A percentile compares a stretch with the other conserved stretches of the same genome.
Evolutionary conservation across 2,113 vertebrate genomes (phyloP).

Genomic region (Ammodytes marinus): DNA sequence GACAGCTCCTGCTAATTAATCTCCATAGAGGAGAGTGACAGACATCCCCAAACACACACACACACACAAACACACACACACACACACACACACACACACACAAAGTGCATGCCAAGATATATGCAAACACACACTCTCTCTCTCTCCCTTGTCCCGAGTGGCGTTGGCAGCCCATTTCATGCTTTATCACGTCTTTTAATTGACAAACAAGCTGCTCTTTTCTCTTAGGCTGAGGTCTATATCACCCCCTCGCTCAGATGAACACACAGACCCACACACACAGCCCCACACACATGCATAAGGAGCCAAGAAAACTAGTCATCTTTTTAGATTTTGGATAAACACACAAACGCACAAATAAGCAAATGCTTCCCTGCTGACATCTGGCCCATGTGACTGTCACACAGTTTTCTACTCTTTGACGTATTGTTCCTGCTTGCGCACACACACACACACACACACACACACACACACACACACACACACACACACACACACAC

Average conservation of each 20-base stretch:
- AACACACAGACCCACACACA: constrained; percentile 33
- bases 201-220: constrained; percentile 90
- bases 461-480: constrained; percentile 9
- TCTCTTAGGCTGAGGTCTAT: constrained; percentile 89
- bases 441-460: constrained; percentile 9
- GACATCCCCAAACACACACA: constrained; percentile 74
- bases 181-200: constrained; percentile 91
- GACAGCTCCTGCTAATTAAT: constrained; percentile 87
- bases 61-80: constrained; percentile 56
- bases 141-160: constrained; percentile 78
- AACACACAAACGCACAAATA: constrained; percentile 57
- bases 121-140: constrained; percentile 79
- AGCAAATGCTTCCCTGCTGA: constrained; percentile 61
- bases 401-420: constrained; percentile 65
- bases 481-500: constrained; percentile 8
- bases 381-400: constrained; percentile 70
- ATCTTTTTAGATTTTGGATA: constrained; percentile 73
- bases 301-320: constrained; percentile 63
- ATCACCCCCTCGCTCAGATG: constrained; percentile 77
- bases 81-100: constrained; percentile 55
- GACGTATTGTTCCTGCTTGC: constrained; percentile 43
- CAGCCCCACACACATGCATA: constrained; percentile 32
- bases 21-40: constrained; percentile 86
- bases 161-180: constrained; percentile 88
- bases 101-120: constrained; percentile 70